Conservation (phyloP, 2,113 vertebrate species). For the Corythaixoides concolor region DNA sequence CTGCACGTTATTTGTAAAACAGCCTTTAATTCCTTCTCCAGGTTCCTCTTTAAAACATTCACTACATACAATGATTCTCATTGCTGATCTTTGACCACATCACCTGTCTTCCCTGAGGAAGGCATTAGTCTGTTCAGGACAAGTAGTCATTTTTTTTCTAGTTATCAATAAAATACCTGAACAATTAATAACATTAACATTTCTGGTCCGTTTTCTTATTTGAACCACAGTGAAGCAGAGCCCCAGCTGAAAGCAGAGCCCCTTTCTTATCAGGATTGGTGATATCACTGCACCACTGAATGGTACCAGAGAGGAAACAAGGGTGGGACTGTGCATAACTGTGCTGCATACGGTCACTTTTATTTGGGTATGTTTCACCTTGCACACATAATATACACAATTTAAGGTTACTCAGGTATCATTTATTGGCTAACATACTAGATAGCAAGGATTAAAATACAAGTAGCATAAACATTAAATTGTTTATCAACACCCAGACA, state of each 20-base stretch:
- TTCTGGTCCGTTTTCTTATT: background rate
- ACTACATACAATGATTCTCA: fast-evolving
- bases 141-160: background rate
- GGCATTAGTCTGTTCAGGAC: background rate
- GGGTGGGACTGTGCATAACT: background rate
- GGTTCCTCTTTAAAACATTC: background rate
- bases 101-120: background rate
- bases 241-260: background rate
- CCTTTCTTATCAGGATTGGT: background rate
- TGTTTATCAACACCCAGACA: fast-evolving
- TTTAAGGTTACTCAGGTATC: background rate
- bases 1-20: background rate
- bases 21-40: background rate
- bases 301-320: background rate
- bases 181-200: background rate
- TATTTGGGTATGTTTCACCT: background rate
- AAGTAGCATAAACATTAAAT: background rate
- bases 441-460: background rate
- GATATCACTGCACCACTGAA: background rate
- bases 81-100: background rate
- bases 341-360: background rate
- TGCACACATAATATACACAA: fast-evolving
- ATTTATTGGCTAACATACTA: background rate
- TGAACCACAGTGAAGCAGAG: background rate
- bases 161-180: background rate